These are phyloP conservation scores for Willisornis vidua DNA, from an alignment of 2,113 vertebrate genomes.

Conservation along the genomic window DNA sequence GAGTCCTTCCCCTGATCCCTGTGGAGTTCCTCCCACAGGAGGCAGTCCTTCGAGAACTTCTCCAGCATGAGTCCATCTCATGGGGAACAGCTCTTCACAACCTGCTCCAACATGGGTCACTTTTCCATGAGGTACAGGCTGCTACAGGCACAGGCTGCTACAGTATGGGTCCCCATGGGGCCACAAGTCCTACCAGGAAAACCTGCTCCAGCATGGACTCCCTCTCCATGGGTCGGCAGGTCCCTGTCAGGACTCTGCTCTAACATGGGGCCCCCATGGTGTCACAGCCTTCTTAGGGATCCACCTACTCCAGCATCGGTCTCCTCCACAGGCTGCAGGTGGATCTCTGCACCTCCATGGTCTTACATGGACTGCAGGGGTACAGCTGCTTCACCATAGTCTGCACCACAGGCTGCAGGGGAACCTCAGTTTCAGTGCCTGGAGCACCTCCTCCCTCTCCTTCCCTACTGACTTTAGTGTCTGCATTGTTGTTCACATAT, in stretches of 20 bases:
- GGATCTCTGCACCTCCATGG: not conserved
- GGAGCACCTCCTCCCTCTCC: not conserved
- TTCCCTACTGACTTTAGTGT: not conserved
- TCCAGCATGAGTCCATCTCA: not conserved
- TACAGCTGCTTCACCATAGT: not conserved
- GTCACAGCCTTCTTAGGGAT: not conserved
- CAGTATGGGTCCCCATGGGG: not conserved
- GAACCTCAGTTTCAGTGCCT: not conserved
- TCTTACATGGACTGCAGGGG: not conserved
- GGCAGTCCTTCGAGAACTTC: not conserved
- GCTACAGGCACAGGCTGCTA: not conserved
- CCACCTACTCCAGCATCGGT: not conserved
- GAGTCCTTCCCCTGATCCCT: not conserved
- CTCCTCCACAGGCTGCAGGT: not conserved
- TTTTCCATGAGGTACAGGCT: not conserved
- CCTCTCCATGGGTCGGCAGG: not conserved
- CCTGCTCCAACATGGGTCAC: not conserved
- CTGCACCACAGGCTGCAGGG: not conserved
- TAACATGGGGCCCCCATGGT: too few species aligned
- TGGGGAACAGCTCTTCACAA: not conserved
- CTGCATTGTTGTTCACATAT: not conserved
- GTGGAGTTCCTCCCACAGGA: not conserved
- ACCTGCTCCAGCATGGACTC: not conserved
- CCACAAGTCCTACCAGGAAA: not conserved
- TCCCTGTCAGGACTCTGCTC: not conserved